Conservation (phyloP, 2,113 vertebrate genomes). For the Kryptolebias marmoratus region DNA sequence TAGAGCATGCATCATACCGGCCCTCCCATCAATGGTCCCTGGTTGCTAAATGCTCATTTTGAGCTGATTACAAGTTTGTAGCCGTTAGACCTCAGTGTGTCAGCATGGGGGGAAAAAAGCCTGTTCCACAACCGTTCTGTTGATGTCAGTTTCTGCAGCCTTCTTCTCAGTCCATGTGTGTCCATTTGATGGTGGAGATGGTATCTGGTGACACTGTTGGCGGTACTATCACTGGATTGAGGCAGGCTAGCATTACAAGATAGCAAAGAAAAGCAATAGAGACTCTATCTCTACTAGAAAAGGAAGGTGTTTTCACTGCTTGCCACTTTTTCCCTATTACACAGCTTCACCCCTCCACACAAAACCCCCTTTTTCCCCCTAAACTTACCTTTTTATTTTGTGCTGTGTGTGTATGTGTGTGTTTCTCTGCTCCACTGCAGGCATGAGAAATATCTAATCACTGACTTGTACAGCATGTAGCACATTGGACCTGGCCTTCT, state of each 20-base stretch:
- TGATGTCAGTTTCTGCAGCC: not conserved
- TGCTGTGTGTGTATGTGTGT: constrained; percentile 4
- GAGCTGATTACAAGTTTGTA: too few relatives aligned
- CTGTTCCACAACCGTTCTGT: not conserved
- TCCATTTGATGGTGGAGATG: not conserved
- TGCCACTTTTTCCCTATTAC: constrained; percentile 31
- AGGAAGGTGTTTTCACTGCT: constrained; percentile 22
- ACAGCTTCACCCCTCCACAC: constrained; percentile 31
- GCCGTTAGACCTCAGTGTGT: too few relatives aligned
- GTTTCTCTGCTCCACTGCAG: too few relatives aligned
- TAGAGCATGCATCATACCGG: too few relatives aligned
- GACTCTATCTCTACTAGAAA: constrained; percentile 2
- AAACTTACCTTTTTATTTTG: not conserved
- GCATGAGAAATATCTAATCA: constrained; percentile 1
- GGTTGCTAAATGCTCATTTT: too few relatives aligned
- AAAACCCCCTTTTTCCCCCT: constrained; percentile 2
- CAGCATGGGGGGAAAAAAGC: too few relatives aligned
- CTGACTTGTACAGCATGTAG: constrained; percentile 22
- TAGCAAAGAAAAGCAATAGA: not conserved
- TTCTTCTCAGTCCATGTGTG: not conserved
- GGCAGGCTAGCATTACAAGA: not conserved
- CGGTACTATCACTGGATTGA: not conserved
- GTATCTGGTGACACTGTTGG: not conserved
- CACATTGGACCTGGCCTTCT: constrained; percentile 2
- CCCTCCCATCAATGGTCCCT: too few relatives aligned